Evolutionary conservation across 2,797 vertebrate species (phyloP), one percentile per base, ranked within the genome.

Genomic region (Coracias cyanogaster): DNA sequence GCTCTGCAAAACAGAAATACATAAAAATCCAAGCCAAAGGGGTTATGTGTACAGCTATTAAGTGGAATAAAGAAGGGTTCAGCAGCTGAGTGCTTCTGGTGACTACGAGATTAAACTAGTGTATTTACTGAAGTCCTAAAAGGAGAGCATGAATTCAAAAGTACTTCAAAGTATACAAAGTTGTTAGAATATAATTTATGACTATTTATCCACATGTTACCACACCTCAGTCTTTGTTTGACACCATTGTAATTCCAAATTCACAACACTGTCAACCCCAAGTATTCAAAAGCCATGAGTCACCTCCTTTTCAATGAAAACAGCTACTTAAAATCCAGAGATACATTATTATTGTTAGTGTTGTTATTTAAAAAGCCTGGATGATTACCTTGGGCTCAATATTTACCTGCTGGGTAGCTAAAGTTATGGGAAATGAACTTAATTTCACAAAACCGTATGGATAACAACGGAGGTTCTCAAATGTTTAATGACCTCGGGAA

Each of bases 211-310:
- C 80, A 54, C 1, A 13, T 15, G 0, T 35, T 61, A 15, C 35
- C 8, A 10, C 71, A 76, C 19, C 62, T 82, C 79, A 35, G 54
- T 6, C 80, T 88, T 71, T 78, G 76, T 81, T 92, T 82, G 84
- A 79, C 31, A 37, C 19, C 48, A 15, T 28, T 86, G 48, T 5
- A 70, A 45, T 20, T 92, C 72, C 62, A 21, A 12, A 73, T 66
- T 94, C 95, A 91, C 62, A 66, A 65, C 62, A 70, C 4, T 41
- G 93, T 69, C 89, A 96, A 82, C 46, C 73, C 45, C 58, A 86
- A 74, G 46, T 2, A 82, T 58, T 20, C 43, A 62, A 55, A 93
- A 92, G 31, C 62, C 6, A 2, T n/a, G 84, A 97, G 61, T 72
- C 89, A 94, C 51, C 58, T 51, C n/a, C 33, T 25, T 74, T 39